Evolutionary conservation across 2,888 invertebrate species (phyloP), one percentile per base, ranked within the genome.

Genomic region (Polyommatus iphigenia): DNA sequence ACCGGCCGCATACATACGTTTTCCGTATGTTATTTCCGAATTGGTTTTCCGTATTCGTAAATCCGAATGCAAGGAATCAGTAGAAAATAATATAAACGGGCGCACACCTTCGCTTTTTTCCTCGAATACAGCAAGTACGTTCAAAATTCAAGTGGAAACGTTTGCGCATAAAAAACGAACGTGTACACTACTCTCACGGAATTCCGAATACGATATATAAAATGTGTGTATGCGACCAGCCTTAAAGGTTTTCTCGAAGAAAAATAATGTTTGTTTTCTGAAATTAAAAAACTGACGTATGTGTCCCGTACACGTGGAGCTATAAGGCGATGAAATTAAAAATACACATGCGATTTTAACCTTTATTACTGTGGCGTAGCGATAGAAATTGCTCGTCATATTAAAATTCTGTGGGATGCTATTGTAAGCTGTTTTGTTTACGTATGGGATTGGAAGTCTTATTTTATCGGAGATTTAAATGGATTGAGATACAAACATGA

Each of bases 211-310:
- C 36, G 36, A 46, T 46, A 46, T 10, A 10, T 46, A 46, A 46
- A 46, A 46, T 10, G 46, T 10, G 46, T 46, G 46, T 46, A 46
- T 46, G 46, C 10, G 46, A 0, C 46, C 10, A 8, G 77, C 80
- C 82, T 83, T 79, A 83, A 83, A 82, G 81, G 81, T 78, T 81
- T 82, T 83, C 82, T 83, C 81, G 80, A 83, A 87, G 89, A 85
- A 90, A 91, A 91, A 90, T 90, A 88, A 90, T 91, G 88, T 91
- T 91, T 90, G 88, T 88, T 86, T 87, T 87, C 85, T 83, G 86
- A 91, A 91, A 91, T 91, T 90, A 91, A 90, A 75, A 91, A 88
- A 86, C 81, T 85, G 80, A 80, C 83, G 81, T 83, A 85, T 85
- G 82, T 85, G 29, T 54, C 29, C 7, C 0, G 84, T 81, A 83